These are phyloP conservation scores for Podarcis siculus DNA, from an alignment of 2,797 vertebrate species.

Conservation along the genomic window DNA sequence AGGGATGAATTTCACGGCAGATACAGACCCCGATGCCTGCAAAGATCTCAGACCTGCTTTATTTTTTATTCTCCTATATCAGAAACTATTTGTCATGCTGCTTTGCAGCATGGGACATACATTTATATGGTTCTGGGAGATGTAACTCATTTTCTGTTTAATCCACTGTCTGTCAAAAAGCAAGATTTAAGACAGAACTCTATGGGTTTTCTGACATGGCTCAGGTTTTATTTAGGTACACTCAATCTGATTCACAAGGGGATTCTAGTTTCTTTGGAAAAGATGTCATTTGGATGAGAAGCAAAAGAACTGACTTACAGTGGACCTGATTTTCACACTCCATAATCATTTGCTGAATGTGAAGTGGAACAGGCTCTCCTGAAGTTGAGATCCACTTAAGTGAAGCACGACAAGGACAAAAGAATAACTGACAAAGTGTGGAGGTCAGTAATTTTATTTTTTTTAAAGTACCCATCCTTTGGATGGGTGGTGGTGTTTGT, in stretches of 20 bases:
- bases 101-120: conserved; percentile 46
- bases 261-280: conserved; percentile 45
- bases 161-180: conserved; percentile 63
- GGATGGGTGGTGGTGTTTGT: neutral
- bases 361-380: neutral
- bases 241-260: conserved; percentile 14
- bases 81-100: conserved; percentile 67
- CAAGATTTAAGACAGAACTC: conserved; percentile 59
- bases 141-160: conserved; percentile 69
- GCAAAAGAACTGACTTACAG: neutral
- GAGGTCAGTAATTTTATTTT: neutral
- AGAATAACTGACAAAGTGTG: neutral
- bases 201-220: conserved; percentile 47
- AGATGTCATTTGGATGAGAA: conserved; percentile 29
- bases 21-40: conserved; percentile 30
- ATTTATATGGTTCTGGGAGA: conserved; percentile 55
- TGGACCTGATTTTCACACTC: neutral
- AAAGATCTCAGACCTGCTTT: conserved; percentile 50
- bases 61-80: conserved; percentile 57
- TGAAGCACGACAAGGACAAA: neutral
- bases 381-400: neutral
- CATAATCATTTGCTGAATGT: neutral
- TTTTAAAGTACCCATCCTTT: neutral
- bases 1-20: conserved; percentile 57
- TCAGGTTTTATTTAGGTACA: conserved; percentile 44